Evolutionary conservation across 2,888 invertebrate genomes (phyloP).

Genomic region (Lasioglossum calceatum): DNA sequence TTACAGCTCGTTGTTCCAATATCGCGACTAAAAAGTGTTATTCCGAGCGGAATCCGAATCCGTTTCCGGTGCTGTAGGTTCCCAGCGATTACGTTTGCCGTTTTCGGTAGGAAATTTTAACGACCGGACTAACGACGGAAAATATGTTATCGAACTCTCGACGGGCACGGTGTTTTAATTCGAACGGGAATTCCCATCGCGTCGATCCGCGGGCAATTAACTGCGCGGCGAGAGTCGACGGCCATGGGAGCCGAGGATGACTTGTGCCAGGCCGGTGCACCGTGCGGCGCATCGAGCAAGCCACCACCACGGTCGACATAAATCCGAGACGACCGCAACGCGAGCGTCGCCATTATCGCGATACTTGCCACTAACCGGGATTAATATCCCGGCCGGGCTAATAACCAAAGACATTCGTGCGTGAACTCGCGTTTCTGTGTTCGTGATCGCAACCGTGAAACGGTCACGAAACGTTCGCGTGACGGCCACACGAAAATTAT

Average conservation of each 20-base stretch:
- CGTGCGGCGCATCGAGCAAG: conserved; percentile 7
- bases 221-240: conserved; percentile 6
- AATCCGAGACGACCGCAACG: conserved; percentile 61
- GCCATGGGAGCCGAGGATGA: conserved; percentile 22
- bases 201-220: conserved; percentile 31
- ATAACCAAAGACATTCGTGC: conserved; percentile 60
- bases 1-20: not conserved
- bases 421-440: conserved; percentile 1
- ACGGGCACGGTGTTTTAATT: conserved; percentile 30
- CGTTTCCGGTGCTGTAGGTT: not conserved
- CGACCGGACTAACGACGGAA: conserved; percentile 29
- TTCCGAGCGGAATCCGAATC: not conserved
- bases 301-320: conserved; percentile 48
- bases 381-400: conserved; percentile 64
- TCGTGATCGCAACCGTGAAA: conserved; percentile 18
- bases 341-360: conserved; percentile 64
- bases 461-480: conserved; percentile 27
- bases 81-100: conserved; percentile 10
- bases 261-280: conserved; percentile 31
- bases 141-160: conserved; percentile 29
- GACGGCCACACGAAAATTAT: conserved; percentile 25
- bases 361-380: conserved; percentile 64
- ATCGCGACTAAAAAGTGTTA: not conserved
- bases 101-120: conserved; percentile 23
- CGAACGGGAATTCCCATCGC: conserved; percentile 10